Conservation (phyloP, 2,888 invertebrate genomes). For the Lydus trimaculatus region DNA sequence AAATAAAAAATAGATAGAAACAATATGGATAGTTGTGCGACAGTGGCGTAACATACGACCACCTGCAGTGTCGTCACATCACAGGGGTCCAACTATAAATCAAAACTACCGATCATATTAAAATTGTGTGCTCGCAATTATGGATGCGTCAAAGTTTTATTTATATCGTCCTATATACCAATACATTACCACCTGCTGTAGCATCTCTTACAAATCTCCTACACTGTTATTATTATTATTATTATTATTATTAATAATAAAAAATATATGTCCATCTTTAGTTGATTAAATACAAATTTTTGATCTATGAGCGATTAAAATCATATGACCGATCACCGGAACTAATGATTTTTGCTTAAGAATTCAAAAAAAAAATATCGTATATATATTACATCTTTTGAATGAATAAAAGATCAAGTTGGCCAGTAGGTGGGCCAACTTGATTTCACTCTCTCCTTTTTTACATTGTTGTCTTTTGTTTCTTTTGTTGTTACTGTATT, state of each 20-base stretch:
- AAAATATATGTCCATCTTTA: not conserved
- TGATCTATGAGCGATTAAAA: conserved; percentile 15
- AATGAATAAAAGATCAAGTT: conserved; percentile 7
- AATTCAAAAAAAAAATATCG: conserved; percentile 13
- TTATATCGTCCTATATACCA: conserved; percentile 49
- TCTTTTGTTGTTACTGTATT: not conserved
- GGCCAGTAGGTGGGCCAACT: conserved; percentile 13
- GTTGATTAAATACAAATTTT: not conserved
- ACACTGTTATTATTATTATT: conserved; percentile 10
- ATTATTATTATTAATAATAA: not conserved
- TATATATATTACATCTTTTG: conserved; percentile 14
- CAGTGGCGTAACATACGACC: conserved; percentile 46
- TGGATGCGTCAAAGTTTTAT: conserved; percentile 59
- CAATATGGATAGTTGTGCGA: conserved; percentile 7
- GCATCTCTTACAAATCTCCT: conserved; percentile 29
- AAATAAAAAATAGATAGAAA: not conserved
- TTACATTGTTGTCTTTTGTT: not conserved
- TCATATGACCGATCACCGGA: conserved; percentile 23
- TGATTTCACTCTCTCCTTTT: conserved; percentile 15
- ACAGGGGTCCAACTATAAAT: conserved; percentile 55
- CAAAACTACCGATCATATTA: conserved; percentile 58
- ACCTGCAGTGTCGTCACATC: conserved; percentile 53
- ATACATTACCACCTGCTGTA: conserved; percentile 38
- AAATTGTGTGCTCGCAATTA: conserved; percentile 57
- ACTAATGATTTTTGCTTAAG: conserved; percentile 19